Evolutionary conservation across 2,113 vertebrate genomes (phyloP), one percentile per base, ranked within the genome.

Genomic region (Mastomys natalensis): DNA sequence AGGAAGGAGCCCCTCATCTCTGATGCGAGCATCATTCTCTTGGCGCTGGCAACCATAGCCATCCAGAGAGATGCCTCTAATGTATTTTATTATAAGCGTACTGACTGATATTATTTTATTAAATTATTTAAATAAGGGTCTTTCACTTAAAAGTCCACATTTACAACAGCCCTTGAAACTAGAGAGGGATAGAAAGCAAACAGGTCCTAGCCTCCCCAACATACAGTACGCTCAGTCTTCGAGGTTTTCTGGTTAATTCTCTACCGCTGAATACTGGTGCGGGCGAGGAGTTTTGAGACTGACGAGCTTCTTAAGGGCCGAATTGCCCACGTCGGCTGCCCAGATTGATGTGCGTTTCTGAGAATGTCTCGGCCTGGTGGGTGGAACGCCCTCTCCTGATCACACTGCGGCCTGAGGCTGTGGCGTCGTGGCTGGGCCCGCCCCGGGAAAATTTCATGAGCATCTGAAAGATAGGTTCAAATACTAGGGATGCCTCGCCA

Each of bases 171-270:
- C 62, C 87, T 91, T 45, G 70, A 64, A 81, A 66, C 37, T 5
- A n/a, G n/a, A 51, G 74, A 31, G 26, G 77, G 51, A 55, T 68
- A 22, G 55, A 70, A 72, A 48, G 37, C 53, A 2, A 81, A 78
- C 40, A 29, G 21, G 80, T 53, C 70, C 1, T 12, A 66, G 88
- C 72, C 81, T 91, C 24, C 60, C 76, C 11, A 12, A 43, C 29
- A 43, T 70, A 87, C 26, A 8, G 7, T 19, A 51, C 82, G 37
- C 72, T 13, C 3, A 34, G 48, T 58, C 55, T 37, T 7, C 12
- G 37, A 15, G 26, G 45, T 15, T 93, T 93, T 95, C 97, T 92
- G 88, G 92, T 74, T 95, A 4, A 92, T 95, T 96, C 85, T 64
- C 85, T 64, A 10, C 72, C 10, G 1, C 58, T 55, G 96, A 70